Evolutionary conservation across 2,113 vertebrate species (phyloP).

Genomic region (Colinus virginianus): DNA sequence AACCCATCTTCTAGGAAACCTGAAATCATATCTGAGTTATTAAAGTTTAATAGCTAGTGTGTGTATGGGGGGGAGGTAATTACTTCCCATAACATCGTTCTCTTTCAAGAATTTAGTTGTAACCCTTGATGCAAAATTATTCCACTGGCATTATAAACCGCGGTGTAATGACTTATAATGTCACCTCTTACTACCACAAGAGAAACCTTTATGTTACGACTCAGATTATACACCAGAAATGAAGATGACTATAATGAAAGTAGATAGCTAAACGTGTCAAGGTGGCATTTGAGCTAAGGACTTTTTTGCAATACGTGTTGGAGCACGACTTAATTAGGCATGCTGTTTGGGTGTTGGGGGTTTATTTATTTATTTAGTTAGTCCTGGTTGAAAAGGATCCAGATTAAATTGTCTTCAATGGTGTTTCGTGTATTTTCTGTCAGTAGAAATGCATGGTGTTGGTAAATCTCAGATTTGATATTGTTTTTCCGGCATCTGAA

Average conservation of each 20-base stretch:
- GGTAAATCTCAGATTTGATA: not conserved
- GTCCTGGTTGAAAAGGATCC: not conserved
- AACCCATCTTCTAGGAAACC: constrained; percentile 2
- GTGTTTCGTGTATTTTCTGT: not conserved
- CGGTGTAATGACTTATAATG: not conserved
- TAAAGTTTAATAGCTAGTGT: constrained; percentile 25
- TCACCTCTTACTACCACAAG: not conserved
- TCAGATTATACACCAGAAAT: constrained; percentile 21
- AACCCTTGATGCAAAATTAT: constrained; percentile 46
- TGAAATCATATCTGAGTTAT: not conserved
- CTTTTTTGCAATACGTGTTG: not conserved
- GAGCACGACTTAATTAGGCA: not conserved
- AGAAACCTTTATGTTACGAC: constrained; percentile 39
- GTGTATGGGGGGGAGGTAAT: not conserved
- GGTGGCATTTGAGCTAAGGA: not conserved
- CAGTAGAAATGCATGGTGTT: not conserved
- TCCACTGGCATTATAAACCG: constrained; percentile 49
- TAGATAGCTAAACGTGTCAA: not conserved
- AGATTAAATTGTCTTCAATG: not conserved
- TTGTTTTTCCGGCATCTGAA: not conserved
- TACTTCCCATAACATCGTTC: constrained; percentile 25
- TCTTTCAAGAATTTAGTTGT: constrained; percentile 30
- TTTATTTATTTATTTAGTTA: not conserved
- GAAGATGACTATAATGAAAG: not conserved
- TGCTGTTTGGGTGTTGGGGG: too few species aligned